phyloP scores from a whole-genome alignment of 2,797 vertebrate genomes.

The Merluccius polli region DNA sequence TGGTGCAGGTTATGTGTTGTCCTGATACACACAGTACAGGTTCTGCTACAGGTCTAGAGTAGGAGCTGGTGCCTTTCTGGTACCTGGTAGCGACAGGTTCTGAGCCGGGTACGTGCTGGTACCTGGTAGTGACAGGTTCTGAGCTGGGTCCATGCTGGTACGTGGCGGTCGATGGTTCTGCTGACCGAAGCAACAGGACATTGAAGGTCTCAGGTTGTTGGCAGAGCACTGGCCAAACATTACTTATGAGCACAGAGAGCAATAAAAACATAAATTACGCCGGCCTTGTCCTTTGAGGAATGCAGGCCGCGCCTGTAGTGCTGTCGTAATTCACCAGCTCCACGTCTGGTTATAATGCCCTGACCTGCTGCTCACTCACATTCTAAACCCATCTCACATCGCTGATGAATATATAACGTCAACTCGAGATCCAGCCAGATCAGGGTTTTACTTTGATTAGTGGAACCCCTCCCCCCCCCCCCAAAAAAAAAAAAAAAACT shows the following conservation, averaged over 20 bases:
- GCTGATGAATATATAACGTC: neutral
- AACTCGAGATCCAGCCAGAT: neutral
- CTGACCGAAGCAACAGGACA: neutral
- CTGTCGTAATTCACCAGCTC: neutral
- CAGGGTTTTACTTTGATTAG: neutral
- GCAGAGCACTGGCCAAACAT: neutral
- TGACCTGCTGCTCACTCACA: neutral
- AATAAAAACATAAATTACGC: constrained; percentile 3
- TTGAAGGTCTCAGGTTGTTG: neutral
- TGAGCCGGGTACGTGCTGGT: too few species aligned
- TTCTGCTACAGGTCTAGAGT: neutral
- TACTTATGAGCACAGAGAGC: neutral
- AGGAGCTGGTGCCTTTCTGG: too few species aligned
- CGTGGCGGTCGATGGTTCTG: neutral
- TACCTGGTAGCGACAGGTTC: too few species aligned
- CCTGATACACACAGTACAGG: too few species aligned
- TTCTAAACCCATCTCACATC: neutral
- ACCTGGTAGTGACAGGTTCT: too few species aligned
- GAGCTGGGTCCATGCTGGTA: too few species aligned
- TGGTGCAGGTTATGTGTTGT: too few species aligned
- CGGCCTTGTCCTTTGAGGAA: constrained; percentile 5
- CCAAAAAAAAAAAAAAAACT: neutral
- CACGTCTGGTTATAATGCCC: neutral
- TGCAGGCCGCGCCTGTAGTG: too few species aligned
- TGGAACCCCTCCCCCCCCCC: neutral